Evolutionary conservation across 2,888 invertebrate genomes (phyloP).

Genomic region (Synanthedon myopaeformis): DNA sequence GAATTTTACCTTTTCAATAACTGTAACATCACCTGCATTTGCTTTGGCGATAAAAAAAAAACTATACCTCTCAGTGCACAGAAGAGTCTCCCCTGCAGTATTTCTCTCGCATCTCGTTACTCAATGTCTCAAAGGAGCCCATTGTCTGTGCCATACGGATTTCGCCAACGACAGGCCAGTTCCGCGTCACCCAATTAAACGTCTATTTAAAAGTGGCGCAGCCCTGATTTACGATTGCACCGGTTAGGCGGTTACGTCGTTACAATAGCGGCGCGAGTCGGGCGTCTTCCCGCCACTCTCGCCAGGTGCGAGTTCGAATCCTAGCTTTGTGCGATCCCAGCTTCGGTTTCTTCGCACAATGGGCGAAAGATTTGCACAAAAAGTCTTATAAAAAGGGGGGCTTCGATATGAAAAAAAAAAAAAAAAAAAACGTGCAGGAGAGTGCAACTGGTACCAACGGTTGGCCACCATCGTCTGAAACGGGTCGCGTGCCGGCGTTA

Average conservation of each 20-base stretch:
- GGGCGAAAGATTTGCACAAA: conserved; percentile 64
- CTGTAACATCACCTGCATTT: conserved; percentile 58
- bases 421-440: conserved; percentile 31
- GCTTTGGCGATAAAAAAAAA: conserved; percentile 22
- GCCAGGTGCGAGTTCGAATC: conserved; percentile 52
- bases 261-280: conserved; percentile 14
- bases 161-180: conserved; percentile 25
- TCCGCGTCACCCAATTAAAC: conserved; percentile 44
- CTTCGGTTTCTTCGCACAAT: conserved; percentile 55
- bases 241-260: conserved; percentile 30
- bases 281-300: conserved; percentile 49
- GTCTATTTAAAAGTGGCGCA: conserved; percentile 47
- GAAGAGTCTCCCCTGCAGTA: conserved; percentile 39
- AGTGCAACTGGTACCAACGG: conserved; percentile 23
- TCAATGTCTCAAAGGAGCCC: conserved; percentile 49
- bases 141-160: conserved; percentile 31
- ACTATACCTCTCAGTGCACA: conserved; percentile 4
- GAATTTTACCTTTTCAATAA: conserved; percentile 54
- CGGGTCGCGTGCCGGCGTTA: conserved; percentile 50
- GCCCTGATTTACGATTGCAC: conserved; percentile 41
- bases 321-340: conserved; percentile 32
- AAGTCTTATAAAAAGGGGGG: conserved; percentile 45
- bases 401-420: conserved; percentile 20
- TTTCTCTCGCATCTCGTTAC: conserved; percentile 52
- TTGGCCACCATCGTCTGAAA: conserved; percentile 21